Evolutionary conservation across 2,113 vertebrate species (phyloP).

Genomic region (Burhinus oedicnemus): DNA sequence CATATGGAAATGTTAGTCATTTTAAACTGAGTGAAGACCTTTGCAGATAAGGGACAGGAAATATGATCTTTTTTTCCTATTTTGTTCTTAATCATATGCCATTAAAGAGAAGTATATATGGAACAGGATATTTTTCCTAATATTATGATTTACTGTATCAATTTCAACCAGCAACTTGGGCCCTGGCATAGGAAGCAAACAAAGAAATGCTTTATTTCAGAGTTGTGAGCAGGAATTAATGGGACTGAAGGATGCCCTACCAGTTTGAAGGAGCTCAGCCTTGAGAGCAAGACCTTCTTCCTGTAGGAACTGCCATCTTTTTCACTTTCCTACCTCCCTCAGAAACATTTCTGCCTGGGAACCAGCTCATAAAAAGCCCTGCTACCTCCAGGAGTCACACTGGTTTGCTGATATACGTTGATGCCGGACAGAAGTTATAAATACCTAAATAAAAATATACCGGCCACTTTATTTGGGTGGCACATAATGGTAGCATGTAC

Average conservation of each 20-base stretch:
- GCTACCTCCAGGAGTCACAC: neutral
- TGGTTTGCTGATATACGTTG: neutral
- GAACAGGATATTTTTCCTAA: neutral
- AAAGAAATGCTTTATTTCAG: neutral
- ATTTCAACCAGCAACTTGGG: neutral
- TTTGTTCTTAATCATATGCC: neutral
- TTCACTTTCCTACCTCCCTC: neutral
- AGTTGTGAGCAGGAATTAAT: neutral
- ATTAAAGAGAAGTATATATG: neutral
- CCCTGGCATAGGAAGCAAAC: neutral
- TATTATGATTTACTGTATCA: neutral
- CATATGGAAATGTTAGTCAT: constrained; percentile 48
- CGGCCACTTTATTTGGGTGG: neutral
- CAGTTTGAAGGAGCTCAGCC: neutral
- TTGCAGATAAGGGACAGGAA: constrained; percentile 53
- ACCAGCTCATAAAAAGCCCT: neutral
- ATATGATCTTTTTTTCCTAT: neutral
- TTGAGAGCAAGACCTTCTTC: neutral
- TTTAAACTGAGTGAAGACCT: constrained; percentile 29
- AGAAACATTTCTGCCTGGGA: neutral
- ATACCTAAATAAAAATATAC: neutral
- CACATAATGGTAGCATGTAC: neutral
- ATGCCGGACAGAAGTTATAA: neutral
- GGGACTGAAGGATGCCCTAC: neutral
- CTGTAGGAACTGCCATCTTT: neutral